Base-by-base conservation (phyloP, 2,113 vertebrate species). In the Aspidoscelis tigris region DNA sequence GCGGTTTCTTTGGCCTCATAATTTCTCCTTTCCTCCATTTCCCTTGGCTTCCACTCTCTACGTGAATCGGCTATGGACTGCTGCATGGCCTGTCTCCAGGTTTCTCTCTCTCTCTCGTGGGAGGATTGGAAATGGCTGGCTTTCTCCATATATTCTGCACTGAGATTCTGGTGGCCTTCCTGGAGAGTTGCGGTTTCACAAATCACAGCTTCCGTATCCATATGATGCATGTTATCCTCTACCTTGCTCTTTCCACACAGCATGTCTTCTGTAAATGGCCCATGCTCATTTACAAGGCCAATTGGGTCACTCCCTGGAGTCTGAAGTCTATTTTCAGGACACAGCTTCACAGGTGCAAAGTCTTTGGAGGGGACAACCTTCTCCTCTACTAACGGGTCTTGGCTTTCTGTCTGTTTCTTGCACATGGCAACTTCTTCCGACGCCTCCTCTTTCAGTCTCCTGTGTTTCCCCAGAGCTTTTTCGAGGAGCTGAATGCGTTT, bases 401-500 rank as follows among this genome's bases (percentile, higher is more conserved):
- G 89, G 43, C 95, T 95, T 76, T 94, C 94, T 65, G 90, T 90
- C 87, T 96, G 93, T 61, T 91, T 92, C 79, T 93, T 93, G 88
- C 89, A 96, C 1, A 91, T 20, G 16, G 90, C 93, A 8, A 96
- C 92, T 82, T 96, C 94, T 0, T 94, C 92, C 86, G 93, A 86
- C 0, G 93, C 96, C 92, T 98, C 97, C 75, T 97, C 96, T 18
- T 97, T 97, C 50, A 96, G 94, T 85, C 91, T 94, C 88, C 96
- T 97, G 91, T 97, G 96, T 91, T 97, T 96, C 84, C 97, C 97
- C 89, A 99, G 95, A 33, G 97, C 95, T 65, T 93, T 95, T 95
- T 99, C 98, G 82, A 99, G 96, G 77, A 95, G 92, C 26, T 97
- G 95, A 84, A 99, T 96, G 84, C 95, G 97, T 80, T 95, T 96